These are phyloP conservation scores for Megaustenia siamemsis DNA, from an alignment of 2,888 invertebrate genomes.

Conservation along the genomic window DNA sequence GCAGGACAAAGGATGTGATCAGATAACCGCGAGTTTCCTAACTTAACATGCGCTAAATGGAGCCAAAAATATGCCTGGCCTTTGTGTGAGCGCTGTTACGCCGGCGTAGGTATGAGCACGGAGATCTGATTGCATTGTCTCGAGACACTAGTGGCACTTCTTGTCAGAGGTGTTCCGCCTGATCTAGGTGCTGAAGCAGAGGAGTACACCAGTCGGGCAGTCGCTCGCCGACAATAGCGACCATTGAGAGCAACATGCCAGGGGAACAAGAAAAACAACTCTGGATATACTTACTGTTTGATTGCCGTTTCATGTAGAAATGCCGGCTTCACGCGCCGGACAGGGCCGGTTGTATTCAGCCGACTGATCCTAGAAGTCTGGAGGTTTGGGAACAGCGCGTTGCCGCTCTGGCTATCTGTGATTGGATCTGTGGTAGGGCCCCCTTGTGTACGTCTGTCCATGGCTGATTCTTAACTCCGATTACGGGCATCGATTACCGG, in stretches of 20 bases:
- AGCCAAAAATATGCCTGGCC: background rate
- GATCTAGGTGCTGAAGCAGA: background rate
- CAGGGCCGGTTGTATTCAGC: slow-evolving; percentile 18
- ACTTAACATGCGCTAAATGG: background rate
- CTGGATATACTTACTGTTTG: slow-evolving; percentile 29
- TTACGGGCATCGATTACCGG: slow-evolving; percentile 50
- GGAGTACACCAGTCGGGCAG: background rate
- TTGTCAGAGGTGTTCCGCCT: background rate
- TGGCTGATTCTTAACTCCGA: slow-evolving; percentile 48
- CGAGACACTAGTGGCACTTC: background rate
- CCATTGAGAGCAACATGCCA: background rate
- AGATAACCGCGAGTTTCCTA: slow-evolving; percentile 19
- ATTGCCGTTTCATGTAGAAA: slow-evolving; percentile 47
- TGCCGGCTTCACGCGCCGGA: slow-evolving; percentile 23
- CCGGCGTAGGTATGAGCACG: background rate
- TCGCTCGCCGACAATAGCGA: background rate
- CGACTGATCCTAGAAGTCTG: background rate
- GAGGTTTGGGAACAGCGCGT: slow-evolving; percentile 32
- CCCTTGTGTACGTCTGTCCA: slow-evolving; percentile 32
- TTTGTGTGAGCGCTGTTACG: background rate
- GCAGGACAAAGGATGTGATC: background rate
- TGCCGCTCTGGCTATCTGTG: slow-evolving; percentile 39
- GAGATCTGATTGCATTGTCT: slow-evolving; percentile 12
- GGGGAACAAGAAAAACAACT: slow-evolving; percentile 21
- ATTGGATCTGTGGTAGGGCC: slow-evolving; percentile 42